Base-by-base conservation (phyloP, 2,888 invertebrate genomes). In the Agapostemon virescens region DNA sequence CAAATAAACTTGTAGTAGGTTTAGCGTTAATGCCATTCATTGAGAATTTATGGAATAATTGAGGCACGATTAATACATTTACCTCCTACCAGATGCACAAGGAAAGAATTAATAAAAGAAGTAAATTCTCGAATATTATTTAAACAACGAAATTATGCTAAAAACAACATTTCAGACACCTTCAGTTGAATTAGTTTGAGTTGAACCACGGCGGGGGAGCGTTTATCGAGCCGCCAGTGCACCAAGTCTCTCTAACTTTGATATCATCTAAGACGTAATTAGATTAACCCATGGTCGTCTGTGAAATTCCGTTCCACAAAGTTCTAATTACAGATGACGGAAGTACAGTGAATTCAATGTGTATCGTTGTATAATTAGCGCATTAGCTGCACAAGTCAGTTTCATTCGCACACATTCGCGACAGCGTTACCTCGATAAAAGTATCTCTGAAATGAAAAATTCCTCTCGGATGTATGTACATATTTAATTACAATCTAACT, bases 331-430 rank as follows among this genome's bases (percentile, higher is more conserved):
- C 63, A 30, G 30, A 58, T 76, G 80, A 79, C 58, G 76, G 74
- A 79, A 77, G 64, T 66, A 67, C 67, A 55, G 75, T 77, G 77
- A 75, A 80, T 83, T 77, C 69, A 72, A 49, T 69, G 66, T 45
- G 73, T 70, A 77, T 82, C 58, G 77, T 83, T 83, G 79, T 67
- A 77, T 63, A 79, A 72, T 72, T 71, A 70, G 77, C 52, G 45
- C 58, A 64, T 49, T 72, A 79, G 71, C 70, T 72, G 74, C 69
- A 71, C 74, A 15, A 64, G 78, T 73, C 76, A 74, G 52, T 38
- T 58, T 55, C 74, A 69, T 76, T 76, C 72, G 74, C 49, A 58
- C 38, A 68, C 67, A 40, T 72, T 30, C 63, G 67, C 58, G 67
- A 55, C 13, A 67, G 45, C 69, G 82, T 73, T 84, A 79, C 64